A percentile compares a stretch with the other conserved stretches of the same genome.
These are phyloP conservation scores for Norana najaformis DNA, from an alignment of 2,888 invertebrate genomes.

Conservation along the genomic window DNA sequence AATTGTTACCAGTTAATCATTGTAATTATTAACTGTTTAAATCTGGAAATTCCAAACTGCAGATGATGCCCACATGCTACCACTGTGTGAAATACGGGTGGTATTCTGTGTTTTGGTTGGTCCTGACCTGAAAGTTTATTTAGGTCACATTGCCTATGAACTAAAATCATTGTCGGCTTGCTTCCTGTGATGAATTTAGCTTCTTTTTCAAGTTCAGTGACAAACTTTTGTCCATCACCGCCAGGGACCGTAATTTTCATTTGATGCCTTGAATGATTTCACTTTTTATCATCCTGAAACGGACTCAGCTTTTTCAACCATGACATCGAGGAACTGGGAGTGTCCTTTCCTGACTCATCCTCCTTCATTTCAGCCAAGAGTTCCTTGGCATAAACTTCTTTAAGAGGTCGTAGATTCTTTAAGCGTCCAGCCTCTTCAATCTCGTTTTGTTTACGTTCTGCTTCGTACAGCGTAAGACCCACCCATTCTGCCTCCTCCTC, in stretches of 20 bases:
- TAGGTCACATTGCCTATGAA: neutral
- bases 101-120: neutral
- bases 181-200: neutral
- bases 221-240: neutral
- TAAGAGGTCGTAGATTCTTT: constrained; percentile 38
- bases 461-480: constrained; percentile 41
- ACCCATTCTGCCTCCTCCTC: constrained; percentile 58
- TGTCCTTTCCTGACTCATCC: neutral
- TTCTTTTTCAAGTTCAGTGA: neutral
- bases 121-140: too few species aligned
- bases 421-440: constrained; percentile 36
- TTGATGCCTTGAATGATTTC: too few species aligned
- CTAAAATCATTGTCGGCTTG: neutral
- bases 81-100: neutral
- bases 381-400: constrained; percentile 33
- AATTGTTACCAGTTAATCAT: neutral
- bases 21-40: neutral
- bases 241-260: neutral
- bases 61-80: neutral
- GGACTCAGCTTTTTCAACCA: constrained; percentile 33
- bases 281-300: constrained; percentile 29
- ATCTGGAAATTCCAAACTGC: neutral
- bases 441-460: constrained; percentile 41
- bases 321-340: neutral
- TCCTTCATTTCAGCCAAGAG: constrained; percentile 33